Percentiles rank a stretch among this genome's conserved stretches.
These are phyloP conservation scores for Poeciliopsis infans DNA, from an alignment of 2,797 vertebrate species.

Conservation along the genomic window DNA sequence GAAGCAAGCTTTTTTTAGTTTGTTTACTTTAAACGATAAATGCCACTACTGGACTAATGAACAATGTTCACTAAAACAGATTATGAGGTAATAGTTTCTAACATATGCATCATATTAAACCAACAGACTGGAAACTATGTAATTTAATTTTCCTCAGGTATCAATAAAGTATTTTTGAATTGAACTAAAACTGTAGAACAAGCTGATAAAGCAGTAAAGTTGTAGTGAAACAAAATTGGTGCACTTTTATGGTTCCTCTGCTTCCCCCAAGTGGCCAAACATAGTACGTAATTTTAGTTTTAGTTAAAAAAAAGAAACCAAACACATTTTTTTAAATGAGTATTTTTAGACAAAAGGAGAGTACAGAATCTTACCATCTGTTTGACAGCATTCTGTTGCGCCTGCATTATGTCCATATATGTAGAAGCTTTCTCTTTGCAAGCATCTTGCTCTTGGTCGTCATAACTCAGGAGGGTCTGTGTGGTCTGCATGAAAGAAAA, in stretches of 20 bases:
- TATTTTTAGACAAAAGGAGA: neutral
- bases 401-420: slow-evolving; percentile 75
- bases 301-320: neutral
- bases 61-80: neutral
- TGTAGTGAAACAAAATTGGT: neutral
- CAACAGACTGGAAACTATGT: neutral
- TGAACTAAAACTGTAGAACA: neutral
- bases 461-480: slow-evolving; percentile 66
- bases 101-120: neutral
- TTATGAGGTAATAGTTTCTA: neutral
- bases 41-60: neutral
- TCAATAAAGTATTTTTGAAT: no score
- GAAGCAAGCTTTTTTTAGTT: neutral
- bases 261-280: neutral
- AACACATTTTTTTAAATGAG: neutral
- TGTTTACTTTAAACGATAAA: neutral
- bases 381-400: slow-evolving; percentile 84
- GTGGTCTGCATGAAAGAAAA: slow-evolving; percentile 63
- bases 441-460: slow-evolving; percentile 69
- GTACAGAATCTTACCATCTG: slow-evolving; percentile 79
- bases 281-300: no score
- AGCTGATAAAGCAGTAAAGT: neutral
- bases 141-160: neutral
- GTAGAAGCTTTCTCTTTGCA: slow-evolving; percentile 66
- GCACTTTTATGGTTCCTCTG: neutral